Conservation (phyloP, 2,797 vertebrate species). For the Podarcis lilfordi region DNA sequence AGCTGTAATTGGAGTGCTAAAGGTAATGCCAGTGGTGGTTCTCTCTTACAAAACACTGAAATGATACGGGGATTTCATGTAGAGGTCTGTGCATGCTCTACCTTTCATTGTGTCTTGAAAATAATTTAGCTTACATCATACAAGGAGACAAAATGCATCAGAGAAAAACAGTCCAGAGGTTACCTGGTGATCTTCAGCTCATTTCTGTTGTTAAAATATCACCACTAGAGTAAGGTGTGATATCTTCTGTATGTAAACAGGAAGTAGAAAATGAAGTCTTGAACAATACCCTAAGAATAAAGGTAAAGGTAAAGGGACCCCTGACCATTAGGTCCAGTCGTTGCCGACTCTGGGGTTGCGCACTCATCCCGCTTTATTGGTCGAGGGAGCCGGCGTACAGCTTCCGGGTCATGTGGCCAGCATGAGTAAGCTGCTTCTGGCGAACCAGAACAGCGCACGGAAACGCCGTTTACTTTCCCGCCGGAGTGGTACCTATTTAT, state of each 20-base stretch:
- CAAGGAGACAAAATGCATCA: conserved; percentile 15
- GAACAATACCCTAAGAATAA: background rate
- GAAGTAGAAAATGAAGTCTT: conserved; percentile 17
- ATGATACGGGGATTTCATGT: background rate
- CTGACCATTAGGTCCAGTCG: no score
- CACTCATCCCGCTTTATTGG: no score
- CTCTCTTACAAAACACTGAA: conserved; percentile 1
- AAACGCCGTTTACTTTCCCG: no score
- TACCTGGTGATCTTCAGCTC: background rate
- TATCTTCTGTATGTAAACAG: conserved; percentile 28
- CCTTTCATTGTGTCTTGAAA: conserved; percentile 32
- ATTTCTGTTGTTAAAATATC: conserved; percentile 25
- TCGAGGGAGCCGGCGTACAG: no score
- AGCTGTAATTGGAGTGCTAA: conserved; percentile 89
- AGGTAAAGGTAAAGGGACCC: background rate
- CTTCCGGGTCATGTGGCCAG: no score
- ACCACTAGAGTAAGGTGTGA: background rate
- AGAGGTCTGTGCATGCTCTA: background rate
- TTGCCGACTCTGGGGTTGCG: no score
- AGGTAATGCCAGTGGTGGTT: conserved; percentile 81
- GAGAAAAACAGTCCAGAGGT: conserved; percentile 11
- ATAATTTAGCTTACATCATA: conserved; percentile 23
- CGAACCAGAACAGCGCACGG: no score
- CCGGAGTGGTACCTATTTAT: no score
- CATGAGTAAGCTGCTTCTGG: no score